These are phyloP conservation scores for Morpho achilles DNA, from an alignment of 2,888 invertebrate species.

Conservation along the genomic window DNA sequence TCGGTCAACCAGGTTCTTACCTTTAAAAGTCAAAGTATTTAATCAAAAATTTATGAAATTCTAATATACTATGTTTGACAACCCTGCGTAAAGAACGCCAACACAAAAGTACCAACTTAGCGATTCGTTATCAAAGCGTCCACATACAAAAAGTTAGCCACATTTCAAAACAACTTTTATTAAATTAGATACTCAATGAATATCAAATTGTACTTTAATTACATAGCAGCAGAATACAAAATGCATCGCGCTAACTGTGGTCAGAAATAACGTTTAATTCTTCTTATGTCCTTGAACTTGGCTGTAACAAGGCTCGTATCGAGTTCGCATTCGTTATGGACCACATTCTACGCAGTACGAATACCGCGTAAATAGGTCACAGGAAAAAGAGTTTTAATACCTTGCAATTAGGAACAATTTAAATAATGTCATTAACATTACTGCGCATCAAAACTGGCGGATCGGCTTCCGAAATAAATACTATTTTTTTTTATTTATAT, in stretches of 20 bases:
- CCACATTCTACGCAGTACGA: constrained; percentile 21
- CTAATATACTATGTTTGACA: too few relatives aligned
- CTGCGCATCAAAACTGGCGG: constrained; percentile 6
- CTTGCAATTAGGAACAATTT: neutral
- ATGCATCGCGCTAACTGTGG: constrained; percentile 5
- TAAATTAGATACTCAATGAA: neutral
- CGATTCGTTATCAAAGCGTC: neutral
- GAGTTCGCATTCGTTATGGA: constrained; percentile 32
- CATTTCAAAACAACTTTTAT: neutral
- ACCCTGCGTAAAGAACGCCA: too few relatives aligned
- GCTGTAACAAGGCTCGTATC: constrained; percentile 36
- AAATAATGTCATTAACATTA: neutral
- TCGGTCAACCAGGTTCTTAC: too few relatives aligned
- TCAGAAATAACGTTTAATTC: constrained; percentile 2
- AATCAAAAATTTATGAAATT: too few relatives aligned
- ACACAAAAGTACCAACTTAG: too few relatives aligned
- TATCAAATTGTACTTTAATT: neutral
- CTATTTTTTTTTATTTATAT: neutral
- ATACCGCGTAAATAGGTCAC: neutral
- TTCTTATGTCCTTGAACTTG: constrained; percentile 41
- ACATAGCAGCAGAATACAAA: neutral
- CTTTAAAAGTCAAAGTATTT: too few relatives aligned
- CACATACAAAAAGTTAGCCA: neutral
- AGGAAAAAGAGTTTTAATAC: constrained; percentile 6
- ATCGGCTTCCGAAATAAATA: constrained; percentile 20